A percentile compares a stretch with the other conserved stretches of the same genome.
These are phyloP conservation scores for Lonchura striata DNA, from an alignment of 2,113 vertebrate genomes.

Conservation along the genomic window DNA sequence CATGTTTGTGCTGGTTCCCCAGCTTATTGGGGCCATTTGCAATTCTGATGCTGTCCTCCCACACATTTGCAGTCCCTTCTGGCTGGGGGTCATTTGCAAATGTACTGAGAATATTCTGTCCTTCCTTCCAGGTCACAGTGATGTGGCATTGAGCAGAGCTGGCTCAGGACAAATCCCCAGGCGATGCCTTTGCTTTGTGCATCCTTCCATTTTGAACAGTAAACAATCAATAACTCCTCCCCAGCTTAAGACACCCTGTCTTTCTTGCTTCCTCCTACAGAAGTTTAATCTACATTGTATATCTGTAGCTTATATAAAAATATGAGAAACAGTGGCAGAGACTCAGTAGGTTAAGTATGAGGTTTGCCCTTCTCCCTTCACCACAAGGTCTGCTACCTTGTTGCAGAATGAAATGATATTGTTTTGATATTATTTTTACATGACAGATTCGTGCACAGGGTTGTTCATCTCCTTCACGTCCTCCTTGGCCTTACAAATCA, in stretches of 20 bases:
- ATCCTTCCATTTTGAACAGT: constrained; percentile 6
- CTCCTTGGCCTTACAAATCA: constrained; percentile 27
- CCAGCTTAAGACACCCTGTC: background rate
- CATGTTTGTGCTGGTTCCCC: background rate
- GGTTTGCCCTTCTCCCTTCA: background rate
- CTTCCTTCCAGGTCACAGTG: background rate
- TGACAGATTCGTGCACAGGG: background rate
- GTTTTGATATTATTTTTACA: constrained; percentile 14
- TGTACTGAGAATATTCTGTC: background rate
- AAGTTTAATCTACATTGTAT: background rate
- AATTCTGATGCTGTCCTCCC: constrained; percentile 23
- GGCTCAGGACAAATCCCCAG: constrained; percentile 1
- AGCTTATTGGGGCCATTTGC: constrained; percentile 10
- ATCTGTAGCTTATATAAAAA: background rate
- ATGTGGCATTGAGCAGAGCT: background rate
- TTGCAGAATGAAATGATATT: background rate
- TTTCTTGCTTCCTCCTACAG: background rate
- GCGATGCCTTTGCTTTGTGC: background rate
- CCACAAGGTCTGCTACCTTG: constrained; percentile 6
- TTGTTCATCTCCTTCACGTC: constrained; percentile 2
- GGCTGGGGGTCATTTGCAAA: constrained; percentile 17
- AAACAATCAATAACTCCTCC: constrained; percentile 48
- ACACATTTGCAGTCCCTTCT: background rate
- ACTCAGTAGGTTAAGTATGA: background rate
- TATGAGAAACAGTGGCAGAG: background rate